Percentiles rank a stretch among this genome's conserved stretches.
These are phyloP conservation scores for Myotis yumanensis DNA, from an alignment of 2,113 vertebrate species.

Conservation along the genomic window DNA sequence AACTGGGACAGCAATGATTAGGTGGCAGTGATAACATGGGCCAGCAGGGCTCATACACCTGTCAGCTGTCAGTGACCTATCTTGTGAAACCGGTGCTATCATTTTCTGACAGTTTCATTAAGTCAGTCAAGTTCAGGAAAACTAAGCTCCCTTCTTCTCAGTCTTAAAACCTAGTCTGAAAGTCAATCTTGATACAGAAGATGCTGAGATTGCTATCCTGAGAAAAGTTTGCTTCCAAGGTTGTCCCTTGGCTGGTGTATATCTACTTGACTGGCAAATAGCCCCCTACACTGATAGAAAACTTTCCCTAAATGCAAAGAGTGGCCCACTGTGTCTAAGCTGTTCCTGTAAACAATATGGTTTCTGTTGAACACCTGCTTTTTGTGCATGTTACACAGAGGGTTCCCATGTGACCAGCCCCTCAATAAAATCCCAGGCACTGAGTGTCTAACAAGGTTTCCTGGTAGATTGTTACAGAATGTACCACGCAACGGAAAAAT, in stretches of 20 bases:
- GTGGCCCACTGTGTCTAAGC: neutral
- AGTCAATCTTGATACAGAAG: neutral
- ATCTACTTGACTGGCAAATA: neutral
- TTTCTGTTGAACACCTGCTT: neutral
- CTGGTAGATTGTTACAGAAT: neutral
- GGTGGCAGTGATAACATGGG: neutral
- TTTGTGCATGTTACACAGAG: neutral
- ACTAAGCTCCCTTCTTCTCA: neutral
- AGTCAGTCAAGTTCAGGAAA: slow-evolving; percentile 34
- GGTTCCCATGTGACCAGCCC: neutral
- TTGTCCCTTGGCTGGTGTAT: neutral
- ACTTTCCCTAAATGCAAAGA: neutral
- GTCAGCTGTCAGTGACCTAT: neutral
- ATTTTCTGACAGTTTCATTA: slow-evolving; percentile 44
- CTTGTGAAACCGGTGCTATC: neutral
- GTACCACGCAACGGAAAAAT: no score
- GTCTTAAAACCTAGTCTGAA: neutral
- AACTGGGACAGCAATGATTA: neutral
- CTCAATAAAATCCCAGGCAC: neutral
- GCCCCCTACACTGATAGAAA: neutral
- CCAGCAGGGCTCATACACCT: neutral
- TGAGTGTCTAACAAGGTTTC: neutral
- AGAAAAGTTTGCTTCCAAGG: neutral
- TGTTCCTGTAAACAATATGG: neutral
- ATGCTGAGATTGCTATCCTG: neutral